Conservation (phyloP, 2,797 vertebrate species). For the Agapornis canus region DNA sequence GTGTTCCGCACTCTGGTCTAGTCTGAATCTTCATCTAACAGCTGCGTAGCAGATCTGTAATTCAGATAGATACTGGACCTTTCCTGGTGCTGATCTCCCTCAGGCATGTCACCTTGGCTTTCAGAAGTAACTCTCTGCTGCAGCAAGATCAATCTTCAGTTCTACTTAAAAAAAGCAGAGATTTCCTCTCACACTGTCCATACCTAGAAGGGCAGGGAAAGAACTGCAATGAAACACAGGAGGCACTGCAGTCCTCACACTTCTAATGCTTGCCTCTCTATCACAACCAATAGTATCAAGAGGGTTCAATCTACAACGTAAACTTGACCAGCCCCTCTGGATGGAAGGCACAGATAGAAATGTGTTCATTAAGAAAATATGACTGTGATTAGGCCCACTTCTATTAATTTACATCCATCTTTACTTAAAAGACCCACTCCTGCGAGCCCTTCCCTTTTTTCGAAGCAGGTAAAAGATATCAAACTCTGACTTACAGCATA, state of each 20-base stretch:
- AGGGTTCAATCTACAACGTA: accelerated
- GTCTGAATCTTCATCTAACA: not conserved
- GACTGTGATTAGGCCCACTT: not conserved
- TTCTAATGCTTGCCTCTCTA: not conserved
- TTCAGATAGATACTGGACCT: not conserved
- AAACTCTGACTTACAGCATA: not conserved
- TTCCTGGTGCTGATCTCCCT: not conserved
- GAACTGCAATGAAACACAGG: not conserved
- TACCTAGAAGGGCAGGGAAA: not conserved
- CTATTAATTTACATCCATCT: not conserved
- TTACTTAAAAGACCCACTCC: not conserved
- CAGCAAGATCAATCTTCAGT: not conserved
- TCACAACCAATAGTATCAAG: not conserved
- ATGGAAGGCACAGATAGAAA: not conserved
- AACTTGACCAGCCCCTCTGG: not conserved
- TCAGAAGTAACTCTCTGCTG: not conserved
- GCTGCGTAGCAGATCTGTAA: not conserved
- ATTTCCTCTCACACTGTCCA: not conserved
- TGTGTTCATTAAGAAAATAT: not conserved
- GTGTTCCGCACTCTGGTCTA: not conserved
- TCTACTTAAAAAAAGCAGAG: not conserved
- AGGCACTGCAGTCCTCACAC: not conserved
- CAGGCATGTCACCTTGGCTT: not conserved
- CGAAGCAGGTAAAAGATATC: not conserved
- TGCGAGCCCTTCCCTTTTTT: not conserved